Conservation (phyloP, 2,113 vertebrate species). For the Montifringilla adamsi region DNA sequence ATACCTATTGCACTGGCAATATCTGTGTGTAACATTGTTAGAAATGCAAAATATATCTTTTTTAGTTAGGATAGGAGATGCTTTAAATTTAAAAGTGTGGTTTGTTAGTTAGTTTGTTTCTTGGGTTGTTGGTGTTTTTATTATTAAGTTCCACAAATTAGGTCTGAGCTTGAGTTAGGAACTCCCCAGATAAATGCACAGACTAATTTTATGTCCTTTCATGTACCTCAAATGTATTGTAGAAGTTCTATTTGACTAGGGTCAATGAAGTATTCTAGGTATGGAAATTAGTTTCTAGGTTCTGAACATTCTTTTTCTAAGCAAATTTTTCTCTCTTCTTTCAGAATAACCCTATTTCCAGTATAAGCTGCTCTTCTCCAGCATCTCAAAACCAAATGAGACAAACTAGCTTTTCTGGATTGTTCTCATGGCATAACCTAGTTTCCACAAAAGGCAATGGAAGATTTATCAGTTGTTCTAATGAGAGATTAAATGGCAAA, state of each 20-base stretch:
- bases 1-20: not conserved
- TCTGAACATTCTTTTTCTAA: not conserved
- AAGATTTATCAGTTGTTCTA: not conserved
- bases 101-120: not conserved
- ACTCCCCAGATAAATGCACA: not conserved
- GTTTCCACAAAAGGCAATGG: not conserved
- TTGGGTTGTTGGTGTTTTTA: rapidly evolving
- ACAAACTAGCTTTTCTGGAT: not conserved
- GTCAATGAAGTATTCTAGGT: not conserved
- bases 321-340: not conserved
- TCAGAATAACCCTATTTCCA: not conserved
- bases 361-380: not conserved
- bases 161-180: not conserved
- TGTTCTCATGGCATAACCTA: not conserved
- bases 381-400: not conserved
- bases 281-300: not conserved
- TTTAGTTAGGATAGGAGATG: not conserved
- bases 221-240: not conserved
- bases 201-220: not conserved
- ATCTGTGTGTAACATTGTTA: not conserved
- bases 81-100: not conserved
- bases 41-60: not conserved
- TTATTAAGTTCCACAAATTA: not conserved
- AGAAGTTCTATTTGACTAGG: not conserved
- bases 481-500: not conserved